Percentiles rank a stretch among this genome's conserved stretches.
phyloP scores from a whole-genome alignment of 1,140 invertebrate species.

The Leptopilina clavipes region DNA sequence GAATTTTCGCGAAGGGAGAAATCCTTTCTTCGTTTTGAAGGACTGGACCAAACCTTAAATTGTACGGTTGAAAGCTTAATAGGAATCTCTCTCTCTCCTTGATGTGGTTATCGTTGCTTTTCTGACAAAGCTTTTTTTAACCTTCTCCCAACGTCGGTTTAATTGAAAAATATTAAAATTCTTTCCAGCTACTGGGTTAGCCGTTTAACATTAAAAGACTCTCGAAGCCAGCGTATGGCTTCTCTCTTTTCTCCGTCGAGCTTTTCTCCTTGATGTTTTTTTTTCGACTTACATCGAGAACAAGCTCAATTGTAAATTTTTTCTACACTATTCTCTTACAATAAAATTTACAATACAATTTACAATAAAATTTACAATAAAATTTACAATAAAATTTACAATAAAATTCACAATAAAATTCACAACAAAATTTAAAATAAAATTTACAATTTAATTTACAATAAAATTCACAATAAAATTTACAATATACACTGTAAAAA shows the following conservation, averaged over 20 bases:
- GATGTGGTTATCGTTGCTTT: constrained; percentile 29
- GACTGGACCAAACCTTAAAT: constrained; percentile 20
- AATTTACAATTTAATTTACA: too few species aligned
- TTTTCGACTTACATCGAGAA: neutral
- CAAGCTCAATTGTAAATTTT: too few species aligned
- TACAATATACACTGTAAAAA: too few species aligned
- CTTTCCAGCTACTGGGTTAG: neutral
- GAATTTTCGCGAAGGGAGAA: neutral
- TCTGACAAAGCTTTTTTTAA: neutral
- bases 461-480: too few species aligned
- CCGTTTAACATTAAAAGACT: constrained; percentile 31
- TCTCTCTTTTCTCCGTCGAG: neutral
- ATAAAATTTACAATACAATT: too few species aligned
- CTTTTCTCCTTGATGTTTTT: neutral
- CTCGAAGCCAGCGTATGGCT: neutral
- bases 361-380: too few species aligned
- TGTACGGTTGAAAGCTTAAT: constrained; percentile 17
- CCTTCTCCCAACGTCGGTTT: neutral
- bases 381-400: too few species aligned
- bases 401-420: too few species aligned
- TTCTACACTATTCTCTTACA: too few species aligned
- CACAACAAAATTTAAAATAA: too few species aligned
- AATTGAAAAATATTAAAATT: constrained; percentile 33
- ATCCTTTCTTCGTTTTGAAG: constrained; percentile 3
- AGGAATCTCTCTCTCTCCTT: constrained; percentile 31